Evolutionary conservation across 2,113 vertebrate species (phyloP).

Genomic region (Furnarius figulus): DNA sequence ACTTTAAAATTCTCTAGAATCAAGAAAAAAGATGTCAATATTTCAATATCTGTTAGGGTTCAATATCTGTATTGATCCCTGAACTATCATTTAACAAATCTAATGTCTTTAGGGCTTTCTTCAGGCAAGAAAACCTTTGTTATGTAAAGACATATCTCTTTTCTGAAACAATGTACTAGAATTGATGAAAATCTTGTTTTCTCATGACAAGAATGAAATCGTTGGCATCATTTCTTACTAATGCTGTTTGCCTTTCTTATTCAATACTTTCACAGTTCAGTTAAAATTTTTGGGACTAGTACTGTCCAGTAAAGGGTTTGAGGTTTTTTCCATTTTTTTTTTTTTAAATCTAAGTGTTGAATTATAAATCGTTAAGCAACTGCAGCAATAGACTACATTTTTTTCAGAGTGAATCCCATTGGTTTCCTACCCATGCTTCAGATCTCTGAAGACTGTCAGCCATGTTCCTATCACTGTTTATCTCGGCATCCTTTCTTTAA

Average conservation of each 20-base stretch:
- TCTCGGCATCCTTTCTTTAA: background rate
- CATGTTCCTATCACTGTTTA: background rate
- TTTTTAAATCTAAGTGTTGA: background rate
- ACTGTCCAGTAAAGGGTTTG: background rate
- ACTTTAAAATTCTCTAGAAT: background rate
- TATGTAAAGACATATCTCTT: background rate
- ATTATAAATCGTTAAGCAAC: background rate
- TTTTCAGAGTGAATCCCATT: background rate
- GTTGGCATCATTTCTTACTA: background rate
- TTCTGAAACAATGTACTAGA: background rate
- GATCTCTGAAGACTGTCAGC: background rate
- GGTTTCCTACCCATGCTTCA: background rate
- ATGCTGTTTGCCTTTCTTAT: background rate
- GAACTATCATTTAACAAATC: background rate
- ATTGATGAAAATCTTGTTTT: background rate
- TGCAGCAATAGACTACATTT: background rate
- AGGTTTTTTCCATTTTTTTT: rapidly evolving
- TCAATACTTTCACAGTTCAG: background rate
- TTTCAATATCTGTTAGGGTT: background rate
- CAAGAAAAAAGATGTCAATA: background rate
- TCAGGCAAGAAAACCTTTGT: background rate
- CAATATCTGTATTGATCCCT: background rate
- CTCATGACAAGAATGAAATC: background rate
- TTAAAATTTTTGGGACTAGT: background rate
- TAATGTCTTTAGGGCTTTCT: background rate